Base-by-base conservation (phyloP, 2,113 vertebrate species). In the Sylvicapra grimmia region DNA sequence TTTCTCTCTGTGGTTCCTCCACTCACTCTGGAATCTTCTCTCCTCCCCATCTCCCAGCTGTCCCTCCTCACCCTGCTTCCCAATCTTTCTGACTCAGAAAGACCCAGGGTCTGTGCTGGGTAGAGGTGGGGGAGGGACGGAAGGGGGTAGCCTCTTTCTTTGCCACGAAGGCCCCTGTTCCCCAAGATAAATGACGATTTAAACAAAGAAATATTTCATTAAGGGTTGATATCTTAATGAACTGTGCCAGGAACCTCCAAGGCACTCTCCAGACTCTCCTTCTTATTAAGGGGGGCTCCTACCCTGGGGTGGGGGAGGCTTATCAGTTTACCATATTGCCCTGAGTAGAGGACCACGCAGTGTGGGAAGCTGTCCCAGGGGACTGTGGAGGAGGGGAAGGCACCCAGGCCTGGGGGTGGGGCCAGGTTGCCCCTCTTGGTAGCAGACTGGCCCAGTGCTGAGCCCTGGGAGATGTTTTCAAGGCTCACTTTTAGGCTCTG, bases 131-230 rank as follows among this genome's bases (percentile, higher is more conserved):
- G 79, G 87, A 92, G 80, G 61, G 36, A 36, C 8, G 23, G 53
- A 36, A 77, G 96, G 97, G 97, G 97, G 1, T 5, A 88, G 90
- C 51, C 96, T 95, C 95, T 98, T 96, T 97, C 98, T 98, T 94
- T 97, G 61, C 98, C 92, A 5, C 29, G 85, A 96, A 96, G 95
- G 97, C 63, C 98, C 49, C 82, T 58, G n/a, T 95, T 93, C 97
- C 82, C 93, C 53, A 98, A 98, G 98, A 99, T 98, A 99, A 98
- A 99, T 98, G 98, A 98, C 97, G 98, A 98, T 98, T 98, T 99
- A 98, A 99, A 99, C 98, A 98, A 99, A 99, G 98, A 99, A 99
- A 98, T 99, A 98, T 98, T 99, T 99, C 99, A 99, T 99, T 99
- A 99, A 98, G 98, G 98, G 98, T 98, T 98, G 98, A 99, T 99